Conservation (phyloP, 2,797 vertebrate species). For the Hirundo rustica region DNA sequence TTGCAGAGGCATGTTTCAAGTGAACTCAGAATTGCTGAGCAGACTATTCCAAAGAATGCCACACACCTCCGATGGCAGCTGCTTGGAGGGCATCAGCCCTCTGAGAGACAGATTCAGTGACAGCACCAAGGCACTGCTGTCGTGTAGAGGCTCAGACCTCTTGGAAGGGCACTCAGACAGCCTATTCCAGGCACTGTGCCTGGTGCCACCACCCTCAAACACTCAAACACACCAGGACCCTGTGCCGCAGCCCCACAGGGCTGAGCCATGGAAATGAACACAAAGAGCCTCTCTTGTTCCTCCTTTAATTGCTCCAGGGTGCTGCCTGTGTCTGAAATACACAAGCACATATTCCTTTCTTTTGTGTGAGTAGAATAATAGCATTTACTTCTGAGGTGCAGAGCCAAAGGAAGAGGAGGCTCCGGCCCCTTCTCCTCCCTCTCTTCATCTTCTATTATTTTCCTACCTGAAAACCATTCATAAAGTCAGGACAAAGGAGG, state of each 20-base stretch:
- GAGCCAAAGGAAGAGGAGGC: not conserved
- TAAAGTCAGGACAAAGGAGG: not conserved
- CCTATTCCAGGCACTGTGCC: fast-evolving
- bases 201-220: fast-evolving
- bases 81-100: not conserved
- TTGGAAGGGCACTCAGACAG: not conserved
- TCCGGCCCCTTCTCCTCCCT: not conserved
- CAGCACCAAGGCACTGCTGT: fast-evolving
- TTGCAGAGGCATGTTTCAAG: not conserved
- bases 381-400: not conserved
- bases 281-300: not conserved
- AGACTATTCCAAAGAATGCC: not conserved
- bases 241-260: no score
- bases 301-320: not conserved
- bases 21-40: not conserved
- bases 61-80: not conserved
- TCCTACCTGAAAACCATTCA: not conserved
- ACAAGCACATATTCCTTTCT: not conserved
- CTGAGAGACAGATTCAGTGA: not conserved
- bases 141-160: not conserved
- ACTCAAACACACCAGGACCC: fast-evolving
- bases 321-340: not conserved
- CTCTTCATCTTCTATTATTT: not conserved
- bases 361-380: not conserved
- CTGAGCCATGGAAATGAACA: not conserved